Evolutionary conservation across 2,888 invertebrate species (phyloP).

Genomic region (Troides helena): DNA sequence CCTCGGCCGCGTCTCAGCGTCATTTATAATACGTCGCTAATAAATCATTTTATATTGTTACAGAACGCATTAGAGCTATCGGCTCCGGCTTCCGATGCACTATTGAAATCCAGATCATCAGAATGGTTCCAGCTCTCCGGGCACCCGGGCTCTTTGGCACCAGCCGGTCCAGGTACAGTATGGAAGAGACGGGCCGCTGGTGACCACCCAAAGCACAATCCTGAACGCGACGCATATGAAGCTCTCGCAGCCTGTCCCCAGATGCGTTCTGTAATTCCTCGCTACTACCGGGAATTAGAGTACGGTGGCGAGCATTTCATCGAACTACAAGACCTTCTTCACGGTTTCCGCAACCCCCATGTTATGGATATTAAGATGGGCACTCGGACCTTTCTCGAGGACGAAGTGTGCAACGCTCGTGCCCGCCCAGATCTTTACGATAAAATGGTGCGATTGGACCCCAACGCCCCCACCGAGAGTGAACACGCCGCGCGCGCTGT

Average conservation of each 20-base stretch:
- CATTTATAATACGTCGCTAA: slow-evolving; percentile 29
- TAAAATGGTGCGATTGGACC: slow-evolving; percentile 97
- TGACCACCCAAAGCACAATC: slow-evolving; percentile 85
- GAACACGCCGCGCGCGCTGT: slow-evolving; percentile 91
- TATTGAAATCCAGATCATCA: slow-evolving; percentile 85
- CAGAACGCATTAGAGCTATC: slow-evolving; percentile 95
- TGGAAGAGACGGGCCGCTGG: slow-evolving; percentile 92
- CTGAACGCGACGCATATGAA: slow-evolving; percentile 89
- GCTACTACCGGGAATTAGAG: slow-evolving; percentile 90
- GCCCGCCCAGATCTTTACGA: slow-evolving; percentile 94
- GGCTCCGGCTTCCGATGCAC: slow-evolving; percentile 92
- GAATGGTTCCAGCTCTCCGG: slow-evolving; percentile 96
- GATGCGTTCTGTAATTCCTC: slow-evolving; percentile 87
- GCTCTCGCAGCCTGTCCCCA: slow-evolving; percentile 87
- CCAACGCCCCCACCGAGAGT: slow-evolving; percentile 89
- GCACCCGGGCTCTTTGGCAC: slow-evolving; percentile 95
- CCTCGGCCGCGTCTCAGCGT: not conserved
- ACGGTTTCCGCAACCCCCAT: slow-evolving; percentile 93
- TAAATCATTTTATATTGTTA: slow-evolving; percentile 56
- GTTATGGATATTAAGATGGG: slow-evolving; percentile 99
- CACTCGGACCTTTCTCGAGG: slow-evolving; percentile 95
- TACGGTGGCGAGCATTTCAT: slow-evolving; percentile 92
- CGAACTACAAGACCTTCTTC: slow-evolving; percentile 95
- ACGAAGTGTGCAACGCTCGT: slow-evolving; percentile 93
- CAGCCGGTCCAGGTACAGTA: slow-evolving; percentile 95